Percentiles rank a stretch among this genome's conserved stretches.
phyloP scores from a whole-genome alignment of 2,797 vertebrate genomes.

The Thalassophryne amazonica region DNA sequence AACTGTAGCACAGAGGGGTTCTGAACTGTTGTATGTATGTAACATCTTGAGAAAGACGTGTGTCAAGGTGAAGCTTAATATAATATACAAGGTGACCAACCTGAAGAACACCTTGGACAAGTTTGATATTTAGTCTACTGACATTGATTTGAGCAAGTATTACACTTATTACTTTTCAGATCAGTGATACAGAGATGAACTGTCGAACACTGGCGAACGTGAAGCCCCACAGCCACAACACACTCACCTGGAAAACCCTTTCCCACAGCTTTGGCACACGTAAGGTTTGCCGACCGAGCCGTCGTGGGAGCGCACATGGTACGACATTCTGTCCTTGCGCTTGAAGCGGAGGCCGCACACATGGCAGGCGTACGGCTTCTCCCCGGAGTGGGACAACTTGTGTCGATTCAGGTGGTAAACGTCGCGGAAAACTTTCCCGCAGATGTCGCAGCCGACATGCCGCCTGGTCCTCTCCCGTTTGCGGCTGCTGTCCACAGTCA shows the following conservation, averaged over 20 bases:
- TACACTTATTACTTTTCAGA: too few species aligned
- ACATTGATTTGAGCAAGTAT: too few species aligned
- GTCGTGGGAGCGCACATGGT: slow-evolving; percentile 97
- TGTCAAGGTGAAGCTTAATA: too few species aligned
- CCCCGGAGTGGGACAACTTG: slow-evolving; percentile 97
- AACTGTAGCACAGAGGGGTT: too few species aligned
- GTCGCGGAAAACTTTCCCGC: slow-evolving; percentile 97
- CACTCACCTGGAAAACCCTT: slow-evolving; percentile 97
- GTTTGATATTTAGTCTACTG: too few species aligned
- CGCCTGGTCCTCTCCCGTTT: slow-evolving; percentile 94
- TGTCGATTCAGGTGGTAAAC: slow-evolving; percentile 98
- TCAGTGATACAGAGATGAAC: too few species aligned
- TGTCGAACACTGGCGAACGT: too few species aligned
- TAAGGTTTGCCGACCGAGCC: slow-evolving; percentile 98
- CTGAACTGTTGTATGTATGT: too few species aligned
- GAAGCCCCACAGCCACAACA: too few species aligned
- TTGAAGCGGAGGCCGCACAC: slow-evolving; percentile 98
- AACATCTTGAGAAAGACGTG: too few species aligned
- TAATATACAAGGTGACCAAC: too few species aligned
- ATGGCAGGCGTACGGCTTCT: slow-evolving; percentile 97
- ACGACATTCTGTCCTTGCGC: slow-evolving; percentile 98
- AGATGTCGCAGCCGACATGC: slow-evolving; percentile 97
- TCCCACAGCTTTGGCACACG: slow-evolving; percentile 99
- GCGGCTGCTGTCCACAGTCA: slow-evolving; percentile 76
- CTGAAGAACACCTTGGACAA: too few species aligned